Evolutionary conservation across 1,140 invertebrate genomes (phyloP).

Genomic region (Scaptomyza hsui): DNA sequence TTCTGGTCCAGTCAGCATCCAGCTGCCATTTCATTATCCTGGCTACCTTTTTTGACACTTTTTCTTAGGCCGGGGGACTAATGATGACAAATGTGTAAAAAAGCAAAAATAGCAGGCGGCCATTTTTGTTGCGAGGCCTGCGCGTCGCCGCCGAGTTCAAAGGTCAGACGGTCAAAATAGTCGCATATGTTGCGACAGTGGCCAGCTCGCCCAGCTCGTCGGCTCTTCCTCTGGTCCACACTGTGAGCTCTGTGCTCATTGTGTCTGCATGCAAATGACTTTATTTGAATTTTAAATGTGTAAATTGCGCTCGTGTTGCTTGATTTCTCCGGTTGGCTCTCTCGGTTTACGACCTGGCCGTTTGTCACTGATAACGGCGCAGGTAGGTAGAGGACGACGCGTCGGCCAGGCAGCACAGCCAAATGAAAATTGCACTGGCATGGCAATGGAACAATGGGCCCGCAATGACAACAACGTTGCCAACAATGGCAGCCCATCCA

Average conservation of each 20-base stretch:
- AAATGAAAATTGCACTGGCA: constrained; percentile 73
- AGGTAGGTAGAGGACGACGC: constrained; percentile 58
- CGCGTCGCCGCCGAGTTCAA: constrained; percentile 46
- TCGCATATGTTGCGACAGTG: constrained; percentile 70
- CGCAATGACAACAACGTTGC: constrained; percentile 63
- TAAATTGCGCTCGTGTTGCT: constrained; percentile 72
- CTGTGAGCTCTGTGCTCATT: constrained; percentile 46
- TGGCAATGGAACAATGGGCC: constrained; percentile 66
- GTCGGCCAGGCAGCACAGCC: constrained; percentile 20
- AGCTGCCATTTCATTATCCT: constrained; percentile 27
- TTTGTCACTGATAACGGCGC: constrained; percentile 79
- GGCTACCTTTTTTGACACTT: constrained; percentile 25
- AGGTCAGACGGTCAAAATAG: constrained; percentile 59
- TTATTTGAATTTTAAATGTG: constrained; percentile 83
- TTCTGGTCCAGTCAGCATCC: constrained; percentile 23
- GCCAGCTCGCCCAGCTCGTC: constrained; percentile 27
- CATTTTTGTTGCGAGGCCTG: background rate
- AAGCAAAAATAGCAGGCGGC: constrained; percentile 38
- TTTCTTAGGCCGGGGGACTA: constrained; percentile 54
- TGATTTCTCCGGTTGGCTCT: constrained; percentile 42
- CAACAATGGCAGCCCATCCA: constrained; percentile 51
- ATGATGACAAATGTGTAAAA: constrained; percentile 76
- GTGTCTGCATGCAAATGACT: constrained; percentile 81
- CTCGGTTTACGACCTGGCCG: constrained; percentile 54
- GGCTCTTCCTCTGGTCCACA: background rate